These are phyloP conservation scores for Drosophila pallidifrons DNA, from an alignment of 1,140 invertebrate genomes.

Conservation along the genomic window DNA sequence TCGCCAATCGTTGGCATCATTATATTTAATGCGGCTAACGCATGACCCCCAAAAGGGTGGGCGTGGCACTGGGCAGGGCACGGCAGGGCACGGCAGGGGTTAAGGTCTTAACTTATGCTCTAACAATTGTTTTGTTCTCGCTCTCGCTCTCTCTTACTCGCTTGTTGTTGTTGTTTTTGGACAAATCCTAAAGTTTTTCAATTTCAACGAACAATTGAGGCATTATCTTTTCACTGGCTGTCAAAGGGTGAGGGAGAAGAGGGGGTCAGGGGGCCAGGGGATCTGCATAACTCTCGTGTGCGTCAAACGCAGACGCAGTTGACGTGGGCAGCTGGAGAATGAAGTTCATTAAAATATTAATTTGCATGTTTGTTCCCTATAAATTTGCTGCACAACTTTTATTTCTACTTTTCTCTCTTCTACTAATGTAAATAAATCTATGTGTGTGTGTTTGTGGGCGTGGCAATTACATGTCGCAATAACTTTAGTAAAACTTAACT, in stretches of 20 bases:
- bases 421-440: background rate
- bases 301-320: conserved; percentile 26
- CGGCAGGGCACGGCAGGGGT: conserved; percentile 1
- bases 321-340: background rate
- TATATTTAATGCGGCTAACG: conserved; percentile 81
- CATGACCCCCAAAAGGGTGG: conserved; percentile 32
- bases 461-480: too few species aligned
- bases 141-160: background rate
- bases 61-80: background rate
- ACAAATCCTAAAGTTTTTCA: conserved; percentile 75
- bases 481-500: too few species aligned
- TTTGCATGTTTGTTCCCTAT: conserved; percentile 71
- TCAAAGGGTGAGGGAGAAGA: background rate
- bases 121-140: conserved; percentile 28
- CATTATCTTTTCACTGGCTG: conserved; percentile 61
- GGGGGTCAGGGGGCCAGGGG: background rate
- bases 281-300: conserved; percentile 19
- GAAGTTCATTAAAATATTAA: conserved; percentile 82
- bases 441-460: background rate
- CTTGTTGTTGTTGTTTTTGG: background rate
- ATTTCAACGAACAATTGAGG: conserved; percentile 82
- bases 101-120: conserved; percentile 62
- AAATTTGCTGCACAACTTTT: conserved; percentile 44
- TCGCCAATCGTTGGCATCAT: conserved; percentile 72
- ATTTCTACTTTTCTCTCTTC: too few species aligned